Evolutionary conservation across 2,113 vertebrate genomes (phyloP).

Genomic region (Coregonus clupeaformis): DNA sequence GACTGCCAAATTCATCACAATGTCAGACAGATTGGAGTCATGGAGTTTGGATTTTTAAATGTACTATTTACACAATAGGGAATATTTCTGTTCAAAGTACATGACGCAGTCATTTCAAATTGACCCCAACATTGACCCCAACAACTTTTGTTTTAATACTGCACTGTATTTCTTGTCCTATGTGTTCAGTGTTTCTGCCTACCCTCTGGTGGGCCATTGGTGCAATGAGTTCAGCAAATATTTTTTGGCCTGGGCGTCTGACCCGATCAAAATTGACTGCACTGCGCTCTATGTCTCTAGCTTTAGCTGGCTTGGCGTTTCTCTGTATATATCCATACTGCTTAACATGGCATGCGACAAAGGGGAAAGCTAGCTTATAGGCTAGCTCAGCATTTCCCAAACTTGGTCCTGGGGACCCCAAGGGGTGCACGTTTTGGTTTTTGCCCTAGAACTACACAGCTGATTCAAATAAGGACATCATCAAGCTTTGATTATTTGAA

Average conservation of each 20-base stretch:
- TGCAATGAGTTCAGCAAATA: constrained; percentile 62
- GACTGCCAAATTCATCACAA: background rate
- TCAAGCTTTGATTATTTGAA: no score
- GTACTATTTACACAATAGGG: background rate
- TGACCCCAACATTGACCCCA: background rate
- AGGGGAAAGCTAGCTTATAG: background rate
- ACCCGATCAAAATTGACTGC: constrained; percentile 32
- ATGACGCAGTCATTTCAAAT: background rate
- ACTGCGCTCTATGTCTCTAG: constrained; percentile 19
- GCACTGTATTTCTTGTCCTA: background rate
- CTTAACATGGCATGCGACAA: constrained; percentile 22
- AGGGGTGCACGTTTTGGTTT: no score
- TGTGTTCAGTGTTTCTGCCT: constrained; percentile 20
- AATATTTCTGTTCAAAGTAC: background rate
- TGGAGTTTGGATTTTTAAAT: background rate
- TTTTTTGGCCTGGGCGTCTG: constrained; percentile 28
- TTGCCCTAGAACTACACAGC: no score
- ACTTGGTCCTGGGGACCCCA: no score
- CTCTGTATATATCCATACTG: constrained; percentile 37
- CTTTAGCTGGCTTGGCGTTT: constrained; percentile 49
- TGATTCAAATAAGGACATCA: no score
- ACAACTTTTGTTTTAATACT: background rate
- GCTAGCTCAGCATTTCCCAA: no score
- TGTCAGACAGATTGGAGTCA: background rate
- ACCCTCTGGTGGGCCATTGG: constrained; percentile 42